Evolutionary conservation across 2,888 invertebrate species (phyloP).

Genomic region (Lycophotia porphyrea): DNA sequence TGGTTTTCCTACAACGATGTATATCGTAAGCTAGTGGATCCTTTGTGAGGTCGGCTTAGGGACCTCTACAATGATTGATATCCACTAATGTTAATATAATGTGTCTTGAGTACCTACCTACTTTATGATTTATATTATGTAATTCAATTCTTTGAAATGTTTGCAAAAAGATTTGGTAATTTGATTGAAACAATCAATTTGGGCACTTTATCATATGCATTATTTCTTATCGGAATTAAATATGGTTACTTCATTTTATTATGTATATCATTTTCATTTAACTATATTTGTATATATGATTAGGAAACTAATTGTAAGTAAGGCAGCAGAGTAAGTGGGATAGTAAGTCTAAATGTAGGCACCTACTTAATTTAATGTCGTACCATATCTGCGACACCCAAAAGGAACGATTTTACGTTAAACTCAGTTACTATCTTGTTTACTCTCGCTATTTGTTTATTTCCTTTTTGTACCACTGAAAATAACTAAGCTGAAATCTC

Average conservation of each 20-base stretch:
- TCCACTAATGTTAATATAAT: conserved; percentile 48
- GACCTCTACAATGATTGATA: conserved; percentile 37
- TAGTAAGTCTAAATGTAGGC: neutral
- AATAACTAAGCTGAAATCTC: neutral
- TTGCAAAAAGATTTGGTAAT: neutral
- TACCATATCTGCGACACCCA: neutral
- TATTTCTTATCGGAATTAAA: neutral
- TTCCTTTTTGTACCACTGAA: conserved; percentile 9
- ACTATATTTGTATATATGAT: too few relatives aligned
- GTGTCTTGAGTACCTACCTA: conserved; percentile 2
- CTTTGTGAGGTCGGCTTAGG: conserved; percentile 2
- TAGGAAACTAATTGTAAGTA: neutral
- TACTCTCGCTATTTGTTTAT: neutral
- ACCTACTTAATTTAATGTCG: too few relatives aligned
- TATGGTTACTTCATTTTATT: too few relatives aligned
- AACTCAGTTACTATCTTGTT: conserved; percentile 17
- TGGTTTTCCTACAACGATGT: neutral
- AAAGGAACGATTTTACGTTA: conserved; percentile 8
- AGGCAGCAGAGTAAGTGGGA: too few relatives aligned
- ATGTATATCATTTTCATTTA: too few relatives aligned
- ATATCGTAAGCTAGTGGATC: neutral
- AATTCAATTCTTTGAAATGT: neutral
- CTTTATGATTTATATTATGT: neutral
- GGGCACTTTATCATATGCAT: too few relatives aligned
- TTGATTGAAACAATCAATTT: neutral